Evolutionary conservation across 37 sponge, comb jelly and placozoan species (phyloP).

Genomic region (Crambe crambe): DNA sequence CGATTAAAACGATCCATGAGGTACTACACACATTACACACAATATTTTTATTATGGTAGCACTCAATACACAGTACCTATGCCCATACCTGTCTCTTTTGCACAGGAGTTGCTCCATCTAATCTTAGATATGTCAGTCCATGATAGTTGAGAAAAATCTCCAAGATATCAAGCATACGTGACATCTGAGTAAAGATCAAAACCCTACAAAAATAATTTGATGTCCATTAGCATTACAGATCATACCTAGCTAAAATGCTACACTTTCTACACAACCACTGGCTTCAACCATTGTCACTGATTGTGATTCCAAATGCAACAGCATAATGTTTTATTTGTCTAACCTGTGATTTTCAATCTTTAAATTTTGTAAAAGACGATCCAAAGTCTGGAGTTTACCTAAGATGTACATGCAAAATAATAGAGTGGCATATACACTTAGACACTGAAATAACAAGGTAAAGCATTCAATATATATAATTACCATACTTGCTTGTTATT

Average conservation of each 20-base stretch:
- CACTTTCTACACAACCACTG: neutral
- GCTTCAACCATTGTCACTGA: neutral
- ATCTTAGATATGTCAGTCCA: constrained; percentile 92
- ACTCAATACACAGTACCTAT: constrained; percentile 62
- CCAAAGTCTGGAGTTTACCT: constrained; percentile 95
- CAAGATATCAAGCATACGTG: constrained; percentile 92
- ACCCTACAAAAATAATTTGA: constrained; percentile 46
- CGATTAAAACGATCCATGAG: constrained; percentile 97
- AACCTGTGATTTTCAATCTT: constrained; percentile 78
- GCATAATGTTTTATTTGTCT: neutral
- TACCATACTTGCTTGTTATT: too few species aligned
- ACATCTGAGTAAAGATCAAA: constrained; percentile 99
- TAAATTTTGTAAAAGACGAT: constrained; percentile 70
- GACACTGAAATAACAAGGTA: neutral
- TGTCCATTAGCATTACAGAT: too few species aligned
- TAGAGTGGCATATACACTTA: neutral
- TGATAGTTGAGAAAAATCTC: constrained; percentile 98
- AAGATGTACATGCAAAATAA: neutral
- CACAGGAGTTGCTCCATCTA: constrained; percentile 94
- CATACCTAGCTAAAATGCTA: too few species aligned
- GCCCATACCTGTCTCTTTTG: constrained; percentile 86
- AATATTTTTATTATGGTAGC: neutral
- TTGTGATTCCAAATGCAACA: neutral
- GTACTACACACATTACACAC: constrained; percentile 34
- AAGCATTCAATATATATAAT: too few species aligned